phyloP scores from a whole-genome alignment of 2,888 invertebrate genomes.

The Nymphalis c-album region DNA sequence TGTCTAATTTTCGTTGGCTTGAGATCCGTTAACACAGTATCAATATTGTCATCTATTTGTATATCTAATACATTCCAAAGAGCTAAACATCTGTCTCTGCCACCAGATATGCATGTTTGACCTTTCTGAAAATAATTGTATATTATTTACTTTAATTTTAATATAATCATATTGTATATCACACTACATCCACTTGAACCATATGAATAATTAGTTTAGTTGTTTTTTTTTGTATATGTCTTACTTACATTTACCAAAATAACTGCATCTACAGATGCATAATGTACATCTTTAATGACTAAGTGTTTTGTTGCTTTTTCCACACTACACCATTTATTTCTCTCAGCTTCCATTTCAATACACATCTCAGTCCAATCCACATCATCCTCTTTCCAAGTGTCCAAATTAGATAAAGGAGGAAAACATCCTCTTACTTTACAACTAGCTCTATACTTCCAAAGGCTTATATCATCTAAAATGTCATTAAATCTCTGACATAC shows the following conservation, averaged over 20 bases:
- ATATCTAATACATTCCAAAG: slow-evolving; percentile 74
- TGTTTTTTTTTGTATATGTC: too few species aligned
- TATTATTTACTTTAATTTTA: too few species aligned
- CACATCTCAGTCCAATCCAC: slow-evolving; percentile 82
- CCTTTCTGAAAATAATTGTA: slow-evolving; percentile 60
- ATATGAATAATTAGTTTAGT: too few species aligned
- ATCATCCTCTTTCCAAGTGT: slow-evolving; percentile 62
- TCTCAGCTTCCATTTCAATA: slow-evolving; percentile 82
- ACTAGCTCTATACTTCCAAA: slow-evolving; percentile 80
- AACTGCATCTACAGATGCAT: slow-evolving; percentile 82
- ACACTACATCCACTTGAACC: too few species aligned
- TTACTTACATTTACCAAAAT: slow-evolving; percentile 79
- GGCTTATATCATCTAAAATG: slow-evolving; percentile 78
- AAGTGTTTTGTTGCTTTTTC: slow-evolving; percentile 71
- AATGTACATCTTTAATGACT: slow-evolving; percentile 77
- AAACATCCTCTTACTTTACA: slow-evolving; percentile 65
- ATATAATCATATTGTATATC: too few species aligned
- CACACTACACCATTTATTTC: slow-evolving; percentile 78
- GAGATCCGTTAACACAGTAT: slow-evolving; percentile 51
- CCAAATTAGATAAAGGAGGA: slow-evolving; percentile 65
- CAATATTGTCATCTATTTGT: slow-evolving; percentile 49
- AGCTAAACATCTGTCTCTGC: slow-evolving; percentile 80
- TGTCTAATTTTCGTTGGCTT: slow-evolving; percentile 61
- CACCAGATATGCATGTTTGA: slow-evolving; percentile 80
- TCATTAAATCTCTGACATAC: slow-evolving; percentile 81